Base-by-base conservation (phyloP, 2,888 invertebrate genomes). In the Abscondita cerata region DNA sequence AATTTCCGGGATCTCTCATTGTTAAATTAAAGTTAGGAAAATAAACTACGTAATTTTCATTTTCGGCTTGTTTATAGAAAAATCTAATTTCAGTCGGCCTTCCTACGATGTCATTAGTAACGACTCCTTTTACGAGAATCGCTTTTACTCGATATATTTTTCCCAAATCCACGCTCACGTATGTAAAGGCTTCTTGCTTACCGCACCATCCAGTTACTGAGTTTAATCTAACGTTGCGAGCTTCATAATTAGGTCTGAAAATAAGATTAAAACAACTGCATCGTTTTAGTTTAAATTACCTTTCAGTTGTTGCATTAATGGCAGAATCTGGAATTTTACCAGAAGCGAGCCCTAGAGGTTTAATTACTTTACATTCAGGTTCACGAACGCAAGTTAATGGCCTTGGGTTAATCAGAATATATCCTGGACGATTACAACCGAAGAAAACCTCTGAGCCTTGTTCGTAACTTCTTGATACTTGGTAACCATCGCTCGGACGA, bases 191-290 rank as follows among this genome's bases (percentile, higher is more conserved):
- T 82, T 97, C 97, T 82, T 94, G 93, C 74, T 95, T 96, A n/a
- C 95, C 95, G 80, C 96, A 96, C 96, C 96, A 96, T 13, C 96
- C 96, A 46, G 96, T 96, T 1, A 95, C 95, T 0, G 96, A 95
- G 77, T 95, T 95, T 33, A 96, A 82, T 25, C 96, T 86, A 9
- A 96, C 89, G 75, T 96, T 95, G 77, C 84, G 89, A 0, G 95
- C 94, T 84, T 95, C 95, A 76, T 95, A 95, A 75, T 95, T 95
- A 18, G 94, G 93, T 74, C 94, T 67, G 48, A 20, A 62, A 63
- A 56, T 53, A 33, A 34, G 48, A 38, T 20, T 56, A 15, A 38
- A 48, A 46, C 2, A 13, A 19, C 4, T 36, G 51, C 15, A 33
- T 36, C 12, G 41, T n/a, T 52, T 12, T 6, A 16, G 19, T 19